Conservation (phyloP, 2,113 vertebrate species). For the Pachyramphus minor region DNA sequence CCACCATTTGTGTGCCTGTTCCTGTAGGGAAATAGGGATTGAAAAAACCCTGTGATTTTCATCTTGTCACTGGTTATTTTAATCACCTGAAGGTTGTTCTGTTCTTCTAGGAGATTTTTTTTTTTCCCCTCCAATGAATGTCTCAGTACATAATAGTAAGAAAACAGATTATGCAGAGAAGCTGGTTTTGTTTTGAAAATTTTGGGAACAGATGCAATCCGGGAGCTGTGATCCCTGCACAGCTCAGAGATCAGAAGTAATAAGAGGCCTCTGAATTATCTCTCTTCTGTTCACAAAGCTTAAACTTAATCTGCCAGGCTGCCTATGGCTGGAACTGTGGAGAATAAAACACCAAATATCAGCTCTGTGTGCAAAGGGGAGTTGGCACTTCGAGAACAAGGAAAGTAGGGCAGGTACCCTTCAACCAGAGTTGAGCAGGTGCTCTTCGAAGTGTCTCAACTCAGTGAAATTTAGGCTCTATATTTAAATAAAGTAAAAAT, state of each 20-base stretch:
- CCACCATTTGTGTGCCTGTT: background rate
- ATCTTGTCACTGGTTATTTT: background rate
- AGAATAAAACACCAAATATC: background rate
- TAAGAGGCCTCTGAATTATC: constrained; percentile 36
- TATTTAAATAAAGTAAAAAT: background rate
- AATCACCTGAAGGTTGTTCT: background rate
- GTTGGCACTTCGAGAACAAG: background rate
- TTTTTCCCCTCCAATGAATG: background rate
- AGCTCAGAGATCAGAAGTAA: background rate
- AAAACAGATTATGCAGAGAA: background rate
- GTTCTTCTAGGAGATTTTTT: background rate
- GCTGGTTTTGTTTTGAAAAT: background rate
- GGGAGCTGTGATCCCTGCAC: background rate
- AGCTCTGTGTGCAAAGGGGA: background rate
- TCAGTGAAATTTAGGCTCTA: background rate
- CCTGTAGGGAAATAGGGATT: background rate
- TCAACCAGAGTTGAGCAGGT: background rate
- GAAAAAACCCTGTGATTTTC: background rate
- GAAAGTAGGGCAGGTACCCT: background rate
- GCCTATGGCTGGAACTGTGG: background rate
- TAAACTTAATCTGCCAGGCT: constrained; percentile 22
- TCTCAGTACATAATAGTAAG: background rate
- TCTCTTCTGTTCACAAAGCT: constrained; percentile 11
- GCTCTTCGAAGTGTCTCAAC: background rate
- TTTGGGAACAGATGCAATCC: background rate